Base-by-base conservation (phyloP, 1,140 invertebrate genomes). In the Andrena cerasifolii region DNA sequence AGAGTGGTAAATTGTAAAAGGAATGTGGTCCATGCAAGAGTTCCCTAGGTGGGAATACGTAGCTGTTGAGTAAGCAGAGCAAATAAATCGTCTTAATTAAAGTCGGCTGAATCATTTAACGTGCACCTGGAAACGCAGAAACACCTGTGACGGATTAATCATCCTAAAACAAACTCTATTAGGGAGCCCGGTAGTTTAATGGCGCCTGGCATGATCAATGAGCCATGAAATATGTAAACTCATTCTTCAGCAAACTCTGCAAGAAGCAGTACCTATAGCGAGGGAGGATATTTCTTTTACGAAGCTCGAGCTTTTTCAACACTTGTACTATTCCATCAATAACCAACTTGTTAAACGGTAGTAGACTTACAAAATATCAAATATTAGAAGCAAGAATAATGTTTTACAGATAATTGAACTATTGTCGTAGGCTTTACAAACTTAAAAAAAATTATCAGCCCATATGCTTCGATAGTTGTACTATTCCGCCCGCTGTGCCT, bases 121-220 rank as follows among this genome's bases (percentile, higher is more conserved):
- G 40, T 0, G 21, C 59, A 68, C 18, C 40, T 68, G 63, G 26
- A 56, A 66, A 54, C 7, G 14, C n/a, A 58, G 36, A 24, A 75
- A 75, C 63, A 75, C 73, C 73, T 75, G 73, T 47, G 40, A 49
- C 73, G 0, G 63, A 68, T 76, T 58, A 59, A 58, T 68, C 43
- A 76, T 36, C 6, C 8, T 26, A n/a, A 28, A 33, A n/a, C 43
- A 65, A 68, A 56, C 21, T 16, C 6, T 36, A 8, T 36, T 24
- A 24, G 36, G 68, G 49, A 28, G 43, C 31, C 14, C 3, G 16
- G 28, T 10, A 12, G 14, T 2, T 31, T 43, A 12, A 21, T 45
- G 26, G 28, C 43, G 66, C 49, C 0, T 36, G 10, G 18, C 21
- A n/a, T 26, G 18, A 18, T 5, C 33, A 8, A 7, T 16, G 31